phyloP scores from a whole-genome alignment of 1,140 invertebrate genomes.

The Myzus persicae region DNA sequence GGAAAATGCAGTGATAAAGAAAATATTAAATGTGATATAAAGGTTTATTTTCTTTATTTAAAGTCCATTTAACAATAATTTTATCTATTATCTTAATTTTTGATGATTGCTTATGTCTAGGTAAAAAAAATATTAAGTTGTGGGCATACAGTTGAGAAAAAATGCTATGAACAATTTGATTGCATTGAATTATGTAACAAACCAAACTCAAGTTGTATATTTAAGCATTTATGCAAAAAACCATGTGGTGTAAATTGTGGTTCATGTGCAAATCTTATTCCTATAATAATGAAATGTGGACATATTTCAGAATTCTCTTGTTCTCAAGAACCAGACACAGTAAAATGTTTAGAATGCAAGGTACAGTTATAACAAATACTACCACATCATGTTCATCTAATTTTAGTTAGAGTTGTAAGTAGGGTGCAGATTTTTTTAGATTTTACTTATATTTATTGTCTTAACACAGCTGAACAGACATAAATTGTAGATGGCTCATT shows the following conservation, averaged over 20 bases:
- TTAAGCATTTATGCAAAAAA: conserved; percentile 14
- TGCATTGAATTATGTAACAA: conserved; percentile 19
- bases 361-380: not conserved
- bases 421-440: no score
- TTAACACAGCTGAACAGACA: no score
- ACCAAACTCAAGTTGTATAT: conserved; percentile 2
- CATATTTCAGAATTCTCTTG: conserved; percentile 17
- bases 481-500: no score
- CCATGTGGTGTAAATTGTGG: conserved; percentile 16
- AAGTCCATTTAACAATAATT: not conserved
- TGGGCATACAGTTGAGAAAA: conserved; percentile 29
- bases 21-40: not conserved
- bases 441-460: no score
- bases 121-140: not conserved
- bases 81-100: not conserved
- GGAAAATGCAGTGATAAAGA: conserved; percentile 11
- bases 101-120: not conserved
- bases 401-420: not conserved
- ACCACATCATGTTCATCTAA: not conserved
- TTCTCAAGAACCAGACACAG: not conserved
- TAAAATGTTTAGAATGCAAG: conserved; percentile 26
- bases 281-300: conserved; percentile 38
- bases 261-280: conserved; percentile 18
- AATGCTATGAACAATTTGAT: not conserved
- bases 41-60: not conserved